A percentile compares a stretch with the other conserved stretches of the same genome.
phyloP scores from a whole-genome alignment of 1,140 invertebrate species.

The Archegozetes longisetosus region DNA sequence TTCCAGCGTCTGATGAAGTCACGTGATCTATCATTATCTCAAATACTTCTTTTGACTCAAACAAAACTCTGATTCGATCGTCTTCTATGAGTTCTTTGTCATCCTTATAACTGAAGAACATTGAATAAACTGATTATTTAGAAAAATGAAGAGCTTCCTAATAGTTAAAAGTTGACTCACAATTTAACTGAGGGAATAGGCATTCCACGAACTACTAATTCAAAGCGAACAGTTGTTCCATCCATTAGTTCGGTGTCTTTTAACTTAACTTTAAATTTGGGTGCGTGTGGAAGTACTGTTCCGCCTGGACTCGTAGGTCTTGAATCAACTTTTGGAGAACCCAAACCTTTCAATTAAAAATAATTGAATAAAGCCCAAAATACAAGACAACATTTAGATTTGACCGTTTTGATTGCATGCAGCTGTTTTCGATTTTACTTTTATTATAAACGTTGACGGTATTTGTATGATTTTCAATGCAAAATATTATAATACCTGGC shows the following conservation, averaged over 20 bases:
- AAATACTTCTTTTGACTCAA: constrained; percentile 67
- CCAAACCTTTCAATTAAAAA: not conserved
- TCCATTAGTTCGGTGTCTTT: constrained; percentile 72
- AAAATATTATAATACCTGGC: too few species aligned
- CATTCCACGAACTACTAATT: constrained; percentile 71
- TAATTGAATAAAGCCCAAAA: too few species aligned
- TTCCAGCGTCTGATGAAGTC: constrained; percentile 57
- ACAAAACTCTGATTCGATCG: constrained; percentile 47
- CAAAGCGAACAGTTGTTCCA: constrained; percentile 69
- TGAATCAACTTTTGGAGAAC: constrained; percentile 20
- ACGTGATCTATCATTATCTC: constrained; percentile 76
- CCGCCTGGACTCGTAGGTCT: constrained; percentile 25
- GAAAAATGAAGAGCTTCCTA: too few species aligned
- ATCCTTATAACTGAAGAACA: constrained; percentile 61
- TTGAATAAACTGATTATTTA: too few species aligned
- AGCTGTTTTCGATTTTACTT: too few species aligned
- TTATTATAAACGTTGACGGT: too few species aligned
- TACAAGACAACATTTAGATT: too few species aligned
- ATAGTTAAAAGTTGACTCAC: too few species aligned
- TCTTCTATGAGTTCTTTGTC: constrained; percentile 48
- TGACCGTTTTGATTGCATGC: too few species aligned
- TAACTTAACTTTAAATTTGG: constrained; percentile 56
- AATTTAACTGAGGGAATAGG: constrained; percentile 68
- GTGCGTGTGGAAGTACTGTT: constrained; percentile 23
- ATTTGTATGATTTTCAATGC: too few species aligned